Conservation (phyloP, 2,113 vertebrate genomes). For the Oophaga pumilio region DNA sequence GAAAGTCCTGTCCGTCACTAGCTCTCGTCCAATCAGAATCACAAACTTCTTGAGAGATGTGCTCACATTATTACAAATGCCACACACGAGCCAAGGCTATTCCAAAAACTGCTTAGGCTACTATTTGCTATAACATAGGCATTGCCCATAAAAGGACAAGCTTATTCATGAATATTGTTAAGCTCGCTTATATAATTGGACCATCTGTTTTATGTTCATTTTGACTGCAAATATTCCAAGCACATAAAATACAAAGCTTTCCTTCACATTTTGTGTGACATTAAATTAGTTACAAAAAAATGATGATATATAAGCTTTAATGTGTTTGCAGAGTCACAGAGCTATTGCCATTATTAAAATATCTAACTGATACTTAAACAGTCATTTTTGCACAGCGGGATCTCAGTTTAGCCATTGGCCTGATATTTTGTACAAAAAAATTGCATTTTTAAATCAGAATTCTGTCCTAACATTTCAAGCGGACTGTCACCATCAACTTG, state of each 20-base stretch:
- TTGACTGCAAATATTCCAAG: neutral
- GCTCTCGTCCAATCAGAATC: neutral
- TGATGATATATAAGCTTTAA: constrained; percentile 20
- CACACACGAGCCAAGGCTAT: neutral
- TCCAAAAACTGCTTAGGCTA: neutral
- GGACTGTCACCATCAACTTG: neutral
- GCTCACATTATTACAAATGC: neutral
- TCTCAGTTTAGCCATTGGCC: neutral
- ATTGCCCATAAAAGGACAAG: neutral
- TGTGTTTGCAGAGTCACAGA: constrained; percentile 21
- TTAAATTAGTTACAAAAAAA: constrained; percentile 14
- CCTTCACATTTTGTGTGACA: neutral
- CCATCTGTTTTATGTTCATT: neutral
- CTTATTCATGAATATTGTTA: neutral
- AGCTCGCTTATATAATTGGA: neutral
- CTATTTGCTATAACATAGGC: neutral
- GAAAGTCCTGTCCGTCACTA: neutral
- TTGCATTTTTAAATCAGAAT: neutral
- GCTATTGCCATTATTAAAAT: constrained; percentile 13
- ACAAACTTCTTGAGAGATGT: neutral
- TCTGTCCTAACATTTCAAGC: neutral
- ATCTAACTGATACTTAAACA: constrained; percentile 18
- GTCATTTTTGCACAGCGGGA: constrained; percentile 25
- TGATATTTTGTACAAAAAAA: neutral
- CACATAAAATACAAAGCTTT: neutral